Evolutionary conservation across 2,888 invertebrate species (phyloP).

Genomic region (Thymelicus acteon): DNA sequence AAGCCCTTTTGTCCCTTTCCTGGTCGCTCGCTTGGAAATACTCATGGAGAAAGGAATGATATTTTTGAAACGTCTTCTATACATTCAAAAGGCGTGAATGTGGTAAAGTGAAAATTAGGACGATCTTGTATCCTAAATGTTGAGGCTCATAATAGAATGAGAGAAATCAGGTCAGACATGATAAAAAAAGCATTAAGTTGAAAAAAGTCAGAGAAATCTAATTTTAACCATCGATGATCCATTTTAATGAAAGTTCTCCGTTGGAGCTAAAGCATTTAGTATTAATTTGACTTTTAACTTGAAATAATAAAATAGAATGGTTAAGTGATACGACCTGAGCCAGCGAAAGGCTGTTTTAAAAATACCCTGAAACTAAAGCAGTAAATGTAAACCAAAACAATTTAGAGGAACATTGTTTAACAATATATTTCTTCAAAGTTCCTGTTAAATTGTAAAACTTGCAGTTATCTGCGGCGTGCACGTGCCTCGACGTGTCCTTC

Average conservation of each 20-base stretch:
- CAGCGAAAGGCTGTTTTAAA: too few relatives aligned
- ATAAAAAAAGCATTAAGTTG: too few relatives aligned
- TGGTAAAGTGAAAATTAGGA: not conserved
- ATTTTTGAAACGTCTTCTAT: conserved; percentile 30
- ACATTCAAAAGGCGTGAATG: not conserved
- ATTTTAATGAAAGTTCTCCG: too few relatives aligned
- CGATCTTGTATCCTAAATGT: not conserved
- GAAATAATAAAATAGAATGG: too few relatives aligned
- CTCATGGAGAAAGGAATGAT: conserved; percentile 38
- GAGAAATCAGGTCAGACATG: too few relatives aligned
- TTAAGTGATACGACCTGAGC: too few relatives aligned
- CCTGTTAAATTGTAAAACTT: conserved; percentile 2
- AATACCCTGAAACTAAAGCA: too few relatives aligned
- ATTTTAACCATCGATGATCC: too few relatives aligned
- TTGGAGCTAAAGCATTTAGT: too few relatives aligned
- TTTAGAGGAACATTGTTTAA: not conserved
- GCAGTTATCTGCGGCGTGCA: conserved; percentile 50
- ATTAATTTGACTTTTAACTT: too few relatives aligned
- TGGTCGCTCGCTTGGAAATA: conserved; percentile 50
- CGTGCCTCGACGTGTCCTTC: conserved; percentile 29
- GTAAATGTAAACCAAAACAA: not conserved
- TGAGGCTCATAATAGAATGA: too few relatives aligned
- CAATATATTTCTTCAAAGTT: conserved; percentile 6
- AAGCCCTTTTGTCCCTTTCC: conserved; percentile 51
- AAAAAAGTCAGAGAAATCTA: too few relatives aligned